These are phyloP conservation scores for Cistogaster globosa DNA, from an alignment of 2,888 invertebrate genomes.

Conservation along the genomic window DNA sequence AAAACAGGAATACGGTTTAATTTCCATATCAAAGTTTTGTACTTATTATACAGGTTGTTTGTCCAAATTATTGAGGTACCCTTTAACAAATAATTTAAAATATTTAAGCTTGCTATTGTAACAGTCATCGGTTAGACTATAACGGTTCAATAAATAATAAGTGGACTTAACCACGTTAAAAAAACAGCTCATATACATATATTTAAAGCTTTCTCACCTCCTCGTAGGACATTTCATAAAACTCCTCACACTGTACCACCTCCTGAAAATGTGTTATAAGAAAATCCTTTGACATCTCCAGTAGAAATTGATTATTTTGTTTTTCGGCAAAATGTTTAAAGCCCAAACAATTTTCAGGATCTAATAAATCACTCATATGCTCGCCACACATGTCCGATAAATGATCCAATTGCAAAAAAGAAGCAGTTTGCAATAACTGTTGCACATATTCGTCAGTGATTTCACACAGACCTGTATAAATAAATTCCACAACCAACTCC, in stretches of 20 bases:
- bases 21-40: no score
- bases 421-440: slow-evolving; percentile 73
- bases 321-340: slow-evolving; percentile 76
- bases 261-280: slow-evolving; percentile 76
- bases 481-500: slow-evolving; percentile 74
- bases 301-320: slow-evolving; percentile 73
- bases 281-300: slow-evolving; percentile 74
- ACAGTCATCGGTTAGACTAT: no score
- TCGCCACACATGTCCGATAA: slow-evolving; percentile 74
- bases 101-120: no score
- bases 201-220: slow-evolving; percentile 72
- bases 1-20: no score
- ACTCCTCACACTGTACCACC: slow-evolving; percentile 75
- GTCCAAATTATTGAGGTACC: no score
- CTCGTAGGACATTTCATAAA: slow-evolving; percentile 74
- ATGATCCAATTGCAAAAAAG: slow-evolving; percentile 75
- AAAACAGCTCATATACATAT: no score
- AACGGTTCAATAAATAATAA: no score
- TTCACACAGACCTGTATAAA: slow-evolving; percentile 75
- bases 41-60: no score
- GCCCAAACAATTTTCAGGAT: slow-evolving; percentile 75
- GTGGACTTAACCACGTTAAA: no score
- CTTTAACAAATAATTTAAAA: no score
- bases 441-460: slow-evolving; percentile 73
- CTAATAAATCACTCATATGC: slow-evolving; percentile 73